A percentile compares a stretch with the other conserved stretches of the same genome.
Conservation (phyloP, 35 echinoderm and acorn worm genomes). For the Stichopus chloronotus region DNA sequence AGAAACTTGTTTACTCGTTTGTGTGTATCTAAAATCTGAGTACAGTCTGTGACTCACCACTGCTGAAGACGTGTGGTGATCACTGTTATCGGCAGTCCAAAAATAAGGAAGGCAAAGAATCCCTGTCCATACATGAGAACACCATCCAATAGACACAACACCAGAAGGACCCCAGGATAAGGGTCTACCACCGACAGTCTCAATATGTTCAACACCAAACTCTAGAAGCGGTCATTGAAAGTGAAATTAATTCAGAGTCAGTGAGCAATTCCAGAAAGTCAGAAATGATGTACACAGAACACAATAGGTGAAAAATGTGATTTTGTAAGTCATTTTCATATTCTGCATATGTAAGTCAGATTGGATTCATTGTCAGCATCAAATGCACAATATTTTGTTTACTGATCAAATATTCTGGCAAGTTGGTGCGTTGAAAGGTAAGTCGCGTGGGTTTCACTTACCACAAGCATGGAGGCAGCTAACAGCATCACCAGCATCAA, state of each 20-base stretch:
- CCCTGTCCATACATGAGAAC: constrained; percentile 14
- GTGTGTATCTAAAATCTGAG: too few relatives aligned
- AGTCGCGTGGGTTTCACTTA: neutral
- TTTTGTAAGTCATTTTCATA: too few relatives aligned
- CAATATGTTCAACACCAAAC: neutral
- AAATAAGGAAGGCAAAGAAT: neutral
- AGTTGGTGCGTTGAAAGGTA: too few relatives aligned
- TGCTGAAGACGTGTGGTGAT: neutral
- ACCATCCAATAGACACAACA: neutral
- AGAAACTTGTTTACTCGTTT: too few relatives aligned
- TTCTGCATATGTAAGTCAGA: too few relatives aligned
- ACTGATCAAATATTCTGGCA: too few relatives aligned
- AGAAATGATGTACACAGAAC: too few relatives aligned
- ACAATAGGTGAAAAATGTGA: too few relatives aligned
- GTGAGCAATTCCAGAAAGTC: neutral
- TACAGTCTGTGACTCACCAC: neutral
- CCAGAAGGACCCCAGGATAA: neutral
- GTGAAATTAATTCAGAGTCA: neutral
- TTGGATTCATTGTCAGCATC: too few relatives aligned
- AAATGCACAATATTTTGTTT: too few relatives aligned
- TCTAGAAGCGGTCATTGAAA: neutral
- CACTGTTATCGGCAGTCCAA: neutral
- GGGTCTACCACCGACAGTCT: neutral
- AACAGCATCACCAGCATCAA: neutral
- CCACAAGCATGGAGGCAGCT: neutral